A percentile compares a stretch with the other conserved stretches of the same genome.
phyloP scores from a whole-genome alignment of 2,797 vertebrate species.

The Macropus fuliginosus region DNA sequence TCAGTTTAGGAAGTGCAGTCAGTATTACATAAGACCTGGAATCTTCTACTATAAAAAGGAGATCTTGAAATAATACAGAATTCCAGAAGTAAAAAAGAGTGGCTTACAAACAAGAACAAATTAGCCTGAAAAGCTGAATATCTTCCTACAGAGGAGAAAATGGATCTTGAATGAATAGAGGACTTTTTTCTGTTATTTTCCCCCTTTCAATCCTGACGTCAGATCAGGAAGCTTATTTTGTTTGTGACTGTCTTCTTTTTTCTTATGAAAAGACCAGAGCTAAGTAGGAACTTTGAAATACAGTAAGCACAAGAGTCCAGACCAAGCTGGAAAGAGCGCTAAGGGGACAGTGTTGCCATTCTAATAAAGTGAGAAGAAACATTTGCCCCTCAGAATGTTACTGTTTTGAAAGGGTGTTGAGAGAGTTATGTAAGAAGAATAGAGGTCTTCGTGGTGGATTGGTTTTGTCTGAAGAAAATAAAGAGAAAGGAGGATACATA shows the following conservation, averaged over 20 bases:
- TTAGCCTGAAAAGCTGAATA: background rate
- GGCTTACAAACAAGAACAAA: background rate
- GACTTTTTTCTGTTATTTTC: too few species aligned
- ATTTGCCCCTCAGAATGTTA: background rate
- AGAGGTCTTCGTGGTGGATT: background rate
- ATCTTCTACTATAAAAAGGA: too few species aligned
- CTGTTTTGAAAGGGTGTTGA: background rate
- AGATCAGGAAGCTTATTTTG: too few species aligned
- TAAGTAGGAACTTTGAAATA: background rate
- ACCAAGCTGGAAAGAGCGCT: background rate
- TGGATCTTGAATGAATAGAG: too few species aligned
- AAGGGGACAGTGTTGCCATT: background rate
- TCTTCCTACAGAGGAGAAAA: background rate
- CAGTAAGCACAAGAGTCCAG: background rate
- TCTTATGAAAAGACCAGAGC: background rate
- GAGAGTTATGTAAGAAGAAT: too few species aligned
- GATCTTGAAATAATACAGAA: background rate
- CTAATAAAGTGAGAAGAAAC: background rate
- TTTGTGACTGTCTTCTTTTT: too few species aligned
- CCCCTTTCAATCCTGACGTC: too few species aligned
- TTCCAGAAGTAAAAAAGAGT: background rate
- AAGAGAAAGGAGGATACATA: background rate
- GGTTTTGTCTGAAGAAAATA: background rate
- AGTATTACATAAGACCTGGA: background rate
- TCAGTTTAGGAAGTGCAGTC: background rate